Base-by-base conservation (phyloP, 2,888 invertebrate species). In the Leptothorax acervorum region DNA sequence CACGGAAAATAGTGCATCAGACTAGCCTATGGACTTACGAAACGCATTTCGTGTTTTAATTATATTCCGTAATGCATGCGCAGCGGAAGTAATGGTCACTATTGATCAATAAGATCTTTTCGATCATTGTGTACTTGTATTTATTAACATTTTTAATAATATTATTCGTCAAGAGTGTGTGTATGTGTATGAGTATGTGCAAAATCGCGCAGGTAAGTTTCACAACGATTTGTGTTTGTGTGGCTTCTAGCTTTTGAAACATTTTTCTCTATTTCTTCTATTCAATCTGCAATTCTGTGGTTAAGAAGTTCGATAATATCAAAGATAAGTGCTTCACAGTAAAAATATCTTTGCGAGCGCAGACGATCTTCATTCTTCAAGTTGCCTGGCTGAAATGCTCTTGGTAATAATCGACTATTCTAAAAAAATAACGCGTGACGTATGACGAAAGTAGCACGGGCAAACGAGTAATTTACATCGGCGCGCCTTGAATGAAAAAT, bases 41-140 rank as follows among this genome's bases (percentile, higher is more conserved):
- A 74, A 88, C 76, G 83, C 88, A 88, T 75, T 76, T 53, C 78
- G 55, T 65, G 15, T 83, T 83, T 84, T 84, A 83, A 85, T 74
- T 88, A 84, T 86, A 48, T 88, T 83, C 84, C 86, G 84, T 90
- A 88, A 85, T 89, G 90, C 87, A 89, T 90, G 90, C 86, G 84
- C 87, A 86, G 81, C 78, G 83, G 86, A 89, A 87, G 74, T 82
- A 79, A 87, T 89, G 70, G 28, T 83, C 83, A 83, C 65, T 87
- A 76, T 74, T 85, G 65, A 85, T 82, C 82, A 45, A 31, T 62
- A 48, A 81, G 8, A 73, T 60, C 35, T 73, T 73, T 83, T 86
- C 42, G 55, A 81, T 75, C 86, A 85, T 86, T 86, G 55, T 86
- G 55, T 90, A 68, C 51, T 79, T 62, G 78, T 55, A 73, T 81